Conservation (phyloP, 2,797 vertebrate species). For the Echiichthys vipera region DNA sequence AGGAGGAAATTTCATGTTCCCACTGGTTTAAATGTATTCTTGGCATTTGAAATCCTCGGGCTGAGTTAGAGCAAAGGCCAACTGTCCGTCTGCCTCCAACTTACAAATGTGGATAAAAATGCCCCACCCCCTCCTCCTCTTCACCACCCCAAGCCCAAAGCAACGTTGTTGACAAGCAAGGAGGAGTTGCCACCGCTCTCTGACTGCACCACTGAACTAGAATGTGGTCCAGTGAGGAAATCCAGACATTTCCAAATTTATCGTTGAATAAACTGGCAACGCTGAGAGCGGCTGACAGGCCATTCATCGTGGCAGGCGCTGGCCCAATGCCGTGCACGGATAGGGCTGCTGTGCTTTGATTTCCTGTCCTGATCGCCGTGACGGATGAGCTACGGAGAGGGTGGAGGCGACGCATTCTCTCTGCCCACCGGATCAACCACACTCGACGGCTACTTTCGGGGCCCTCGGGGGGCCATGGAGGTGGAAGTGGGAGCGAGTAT, state of each 20-base stretch:
- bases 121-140: not conserved
- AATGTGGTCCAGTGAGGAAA: slow-evolving; percentile 66
- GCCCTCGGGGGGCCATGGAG: slow-evolving; percentile 1
- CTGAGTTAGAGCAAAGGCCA: slow-evolving; percentile 25
- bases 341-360: slow-evolving; percentile 84
- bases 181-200: slow-evolving; percentile 46
- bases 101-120: slow-evolving; percentile 39
- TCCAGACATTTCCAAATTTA: slow-evolving; percentile 84
- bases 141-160: slow-evolving; percentile 7
- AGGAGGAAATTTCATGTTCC: not conserved
- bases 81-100: slow-evolving; percentile 11
- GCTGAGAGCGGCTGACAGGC: slow-evolving; percentile 76
- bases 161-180: slow-evolving; percentile 53
- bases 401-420: slow-evolving; percentile 64
- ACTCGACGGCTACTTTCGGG: slow-evolving; percentile 44
- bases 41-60: slow-evolving; percentile 21
- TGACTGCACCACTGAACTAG: slow-evolving; percentile 61
- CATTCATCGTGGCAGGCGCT: slow-evolving; percentile 76
- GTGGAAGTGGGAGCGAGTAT: not conserved
- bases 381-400: slow-evolving; percentile 78
- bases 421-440: slow-evolving; percentile 49
- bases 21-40: not conserved
- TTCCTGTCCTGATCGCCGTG: slow-evolving; percentile 82
- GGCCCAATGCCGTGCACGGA: slow-evolving; percentile 73
- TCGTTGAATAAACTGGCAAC: slow-evolving; percentile 84